Evolutionary conservation across 2,797 vertebrate species (phyloP).

Genomic region (Mormyrus proboscirostris): DNA sequence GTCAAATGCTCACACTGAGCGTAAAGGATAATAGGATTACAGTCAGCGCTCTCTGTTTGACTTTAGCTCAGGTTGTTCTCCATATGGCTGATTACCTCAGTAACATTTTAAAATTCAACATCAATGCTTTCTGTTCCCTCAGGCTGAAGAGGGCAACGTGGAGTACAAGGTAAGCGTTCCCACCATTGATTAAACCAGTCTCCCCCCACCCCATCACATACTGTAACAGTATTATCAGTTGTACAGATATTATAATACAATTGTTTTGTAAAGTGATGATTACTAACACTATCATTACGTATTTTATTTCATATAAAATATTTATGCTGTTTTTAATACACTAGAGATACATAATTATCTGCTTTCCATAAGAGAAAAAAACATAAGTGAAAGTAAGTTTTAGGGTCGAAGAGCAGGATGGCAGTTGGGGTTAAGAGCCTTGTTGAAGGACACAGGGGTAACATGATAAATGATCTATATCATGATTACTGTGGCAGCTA

Average conservation of each 20-base stretch:
- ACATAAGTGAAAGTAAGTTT: neutral
- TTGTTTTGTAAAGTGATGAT: neutral
- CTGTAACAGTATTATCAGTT: neutral
- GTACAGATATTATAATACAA: neutral
- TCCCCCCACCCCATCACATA: neutral
- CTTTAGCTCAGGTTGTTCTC: neutral
- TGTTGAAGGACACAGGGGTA: neutral
- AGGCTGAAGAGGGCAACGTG: constrained; percentile 98
- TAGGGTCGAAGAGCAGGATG: neutral
- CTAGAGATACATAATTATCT: neutral
- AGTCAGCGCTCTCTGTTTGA: neutral
- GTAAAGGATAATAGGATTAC: neutral
- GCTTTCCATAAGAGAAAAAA: neutral
- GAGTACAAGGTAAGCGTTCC: constrained; percentile 88
- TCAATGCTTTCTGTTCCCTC: constrained; percentile 43
- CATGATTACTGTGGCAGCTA: neutral
- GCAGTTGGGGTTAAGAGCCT: neutral
- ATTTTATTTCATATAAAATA: neutral
- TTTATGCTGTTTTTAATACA: neutral
- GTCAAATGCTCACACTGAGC: neutral
- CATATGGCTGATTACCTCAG: neutral
- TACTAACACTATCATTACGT: neutral
- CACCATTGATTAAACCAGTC: neutral
- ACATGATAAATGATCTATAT: neutral
- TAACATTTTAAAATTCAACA: neutral